Evolutionary conservation across 2,888 invertebrate genomes (phyloP).

Genomic region (Netelia melanura): DNA sequence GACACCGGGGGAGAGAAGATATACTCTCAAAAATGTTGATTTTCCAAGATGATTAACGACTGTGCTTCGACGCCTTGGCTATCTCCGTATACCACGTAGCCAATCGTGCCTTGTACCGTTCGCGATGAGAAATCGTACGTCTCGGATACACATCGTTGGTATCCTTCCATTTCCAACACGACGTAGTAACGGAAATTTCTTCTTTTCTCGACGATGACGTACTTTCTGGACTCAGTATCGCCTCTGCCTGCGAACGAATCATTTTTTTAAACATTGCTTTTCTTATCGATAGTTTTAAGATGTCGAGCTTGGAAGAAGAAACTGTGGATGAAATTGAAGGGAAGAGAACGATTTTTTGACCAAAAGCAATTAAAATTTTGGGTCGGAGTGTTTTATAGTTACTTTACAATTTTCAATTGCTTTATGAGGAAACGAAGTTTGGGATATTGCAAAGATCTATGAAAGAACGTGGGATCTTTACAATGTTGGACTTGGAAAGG

Average conservation of each 20-base stretch:
- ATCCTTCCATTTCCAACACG: neutral
- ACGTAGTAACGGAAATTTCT: neutral
- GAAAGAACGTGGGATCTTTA: neutral
- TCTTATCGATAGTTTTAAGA: no score
- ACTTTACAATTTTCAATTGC: no score
- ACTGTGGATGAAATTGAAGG: neutral
- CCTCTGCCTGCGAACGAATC: neutral
- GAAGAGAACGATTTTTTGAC: neutral
- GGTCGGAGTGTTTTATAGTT: no score
- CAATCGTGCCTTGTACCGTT: neutral
- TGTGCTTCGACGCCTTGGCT: slow-evolving; percentile 9
- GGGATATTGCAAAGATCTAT: neutral
- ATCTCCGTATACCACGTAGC: slow-evolving; percentile 15
- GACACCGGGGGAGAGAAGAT: slow-evolving; percentile 1
- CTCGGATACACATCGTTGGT: neutral
- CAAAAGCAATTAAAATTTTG: no score
- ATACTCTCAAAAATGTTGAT: slow-evolving; percentile 53
- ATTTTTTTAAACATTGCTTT: no score
- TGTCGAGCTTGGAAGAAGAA: neutral
- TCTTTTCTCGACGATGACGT: slow-evolving; percentile 13
- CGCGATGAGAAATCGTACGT: neutral
- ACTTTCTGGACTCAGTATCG: neutral
- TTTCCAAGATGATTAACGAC: slow-evolving; percentile 56
- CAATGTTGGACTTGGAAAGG: neutral
- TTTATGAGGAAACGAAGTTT: neutral